Base-by-base conservation (phyloP, 2,797 vertebrate species). In the Ptychadena robeensis region DNA sequence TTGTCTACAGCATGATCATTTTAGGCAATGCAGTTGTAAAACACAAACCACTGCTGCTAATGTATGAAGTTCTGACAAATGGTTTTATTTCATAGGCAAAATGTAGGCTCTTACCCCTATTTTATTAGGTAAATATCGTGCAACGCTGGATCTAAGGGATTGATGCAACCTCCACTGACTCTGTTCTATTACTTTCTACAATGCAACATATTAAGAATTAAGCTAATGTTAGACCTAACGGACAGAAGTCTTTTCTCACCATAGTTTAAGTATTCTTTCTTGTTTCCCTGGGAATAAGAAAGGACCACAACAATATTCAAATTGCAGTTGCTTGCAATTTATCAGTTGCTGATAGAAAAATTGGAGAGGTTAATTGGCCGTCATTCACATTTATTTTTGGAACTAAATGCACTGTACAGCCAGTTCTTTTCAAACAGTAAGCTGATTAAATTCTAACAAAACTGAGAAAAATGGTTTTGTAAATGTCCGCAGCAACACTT, bases 361-460 rank as follows among this genome's bases (percentile, higher is more conserved):
- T 72, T 72, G 61, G 74, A 73, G 68, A 83, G 81, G 74, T 79
- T 83, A 83, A 83, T 83, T 78, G 81, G 38, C 74, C 67, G 15
- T 73, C 81, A 83, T 78, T 83, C 73, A 78, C 81, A 83, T 83
- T 78, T 72, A 72, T 72, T 78, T 83, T 83, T 71, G 57, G 81
- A 66, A 73, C 67, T 72, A 32, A 83, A 67, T 48, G 57, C 53
- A 82, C n/a, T 44, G 53, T 53, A 72, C 67, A 65, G 57, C n/a
- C 67, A 77, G 30, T 72, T 83, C 67, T 71, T 69, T 72, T 83
- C 38, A 78, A 72, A 66, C 35, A 78, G 57, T 61, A 76, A 82
- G 81, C 68, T 83, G 57, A 83, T 83, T 83, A 83, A 64, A 83
- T 83, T 75, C 30, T 72, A 65, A 83, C 81, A 79, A 83, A 83